Conservation (phyloP, 2,888 invertebrate genomes). For the Xylophagus ater region DNA sequence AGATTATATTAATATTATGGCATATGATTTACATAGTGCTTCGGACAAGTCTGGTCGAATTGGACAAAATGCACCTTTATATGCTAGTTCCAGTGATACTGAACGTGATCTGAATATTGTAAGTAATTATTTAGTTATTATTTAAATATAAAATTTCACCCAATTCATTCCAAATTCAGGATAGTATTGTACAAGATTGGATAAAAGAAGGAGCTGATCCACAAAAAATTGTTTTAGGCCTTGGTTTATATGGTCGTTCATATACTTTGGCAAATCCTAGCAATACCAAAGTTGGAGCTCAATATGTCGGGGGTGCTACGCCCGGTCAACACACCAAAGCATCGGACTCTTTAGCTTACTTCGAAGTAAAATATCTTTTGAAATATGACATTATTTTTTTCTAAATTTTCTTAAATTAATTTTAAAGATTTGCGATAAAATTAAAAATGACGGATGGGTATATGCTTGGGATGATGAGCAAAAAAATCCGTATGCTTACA, state of each 20-base stretch:
- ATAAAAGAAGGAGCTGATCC: constrained; percentile 29
- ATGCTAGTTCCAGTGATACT: constrained; percentile 22
- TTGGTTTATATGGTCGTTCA: constrained; percentile 36
- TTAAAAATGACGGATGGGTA: constrained; percentile 27
- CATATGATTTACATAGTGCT: constrained; percentile 47
- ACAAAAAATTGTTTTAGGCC: constrained; percentile 34
- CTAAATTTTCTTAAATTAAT: no score
- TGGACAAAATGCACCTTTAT: constrained; percentile 43
- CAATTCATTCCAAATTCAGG: no score
- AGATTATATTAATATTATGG: constrained; percentile 46
- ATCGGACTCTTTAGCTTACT: constrained; percentile 43
- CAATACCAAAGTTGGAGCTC: constrained; percentile 38
- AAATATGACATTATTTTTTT: no score
- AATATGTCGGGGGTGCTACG: constrained; percentile 34
- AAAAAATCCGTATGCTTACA: constrained; percentile 33
- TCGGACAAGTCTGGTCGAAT: no score
- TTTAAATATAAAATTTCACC: no score
- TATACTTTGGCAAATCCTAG: constrained; percentile 33
- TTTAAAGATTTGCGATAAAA: constrained; percentile 38
- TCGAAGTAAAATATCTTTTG: constrained; percentile 35
- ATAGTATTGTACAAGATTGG: constrained; percentile 33
- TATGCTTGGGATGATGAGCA: constrained; percentile 26
- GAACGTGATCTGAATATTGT: no score
- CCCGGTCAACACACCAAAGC: constrained; percentile 42
- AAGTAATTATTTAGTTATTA: no score